phyloP scores from a whole-genome alignment of 2,888 invertebrate genomes.

The Empis livida region DNA sequence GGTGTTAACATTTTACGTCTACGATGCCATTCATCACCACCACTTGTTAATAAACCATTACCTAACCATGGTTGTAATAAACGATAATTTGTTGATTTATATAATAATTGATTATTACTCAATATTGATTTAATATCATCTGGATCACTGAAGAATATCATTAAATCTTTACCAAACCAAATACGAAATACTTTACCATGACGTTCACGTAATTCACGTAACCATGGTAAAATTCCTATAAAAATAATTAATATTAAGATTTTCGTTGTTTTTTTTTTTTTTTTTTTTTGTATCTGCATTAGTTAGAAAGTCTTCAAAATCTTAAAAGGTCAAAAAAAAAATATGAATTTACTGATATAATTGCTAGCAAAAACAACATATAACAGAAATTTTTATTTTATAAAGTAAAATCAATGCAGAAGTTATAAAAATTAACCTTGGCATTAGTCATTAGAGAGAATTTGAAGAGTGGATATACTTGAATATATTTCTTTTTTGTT shows the following conservation, averaged over 20 bases:
- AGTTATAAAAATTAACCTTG: too few species aligned
- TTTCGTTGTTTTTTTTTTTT: too few species aligned
- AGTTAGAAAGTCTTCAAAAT: too few species aligned
- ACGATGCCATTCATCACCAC: conserved; percentile 46
- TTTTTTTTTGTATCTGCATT: too few species aligned
- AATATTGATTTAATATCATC: conserved; percentile 26
- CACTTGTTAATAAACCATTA: conserved; percentile 27
- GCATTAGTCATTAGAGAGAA: too few species aligned
- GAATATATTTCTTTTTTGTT: too few species aligned
- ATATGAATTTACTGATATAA: too few species aligned
- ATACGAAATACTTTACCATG: conserved; percentile 28
- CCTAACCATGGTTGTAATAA: conserved; percentile 28
- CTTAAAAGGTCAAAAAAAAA: too few species aligned
- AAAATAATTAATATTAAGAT: background rate
- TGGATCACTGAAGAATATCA: conserved; percentile 25
- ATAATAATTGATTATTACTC: conserved; percentile 22
- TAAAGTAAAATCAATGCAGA: too few species aligned
- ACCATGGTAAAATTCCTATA: conserved; percentile 21
- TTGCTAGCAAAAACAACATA: too few species aligned
- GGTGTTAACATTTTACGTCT: conserved; percentile 65
- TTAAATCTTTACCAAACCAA: conserved; percentile 31
- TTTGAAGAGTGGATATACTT: too few species aligned
- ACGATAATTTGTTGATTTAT: conserved; percentile 26
- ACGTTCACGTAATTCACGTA: conserved; percentile 20
- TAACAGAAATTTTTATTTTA: too few species aligned